These are phyloP conservation scores for Neria commutata DNA, from an alignment of 2,888 invertebrate species.

Conservation along the genomic window DNA sequence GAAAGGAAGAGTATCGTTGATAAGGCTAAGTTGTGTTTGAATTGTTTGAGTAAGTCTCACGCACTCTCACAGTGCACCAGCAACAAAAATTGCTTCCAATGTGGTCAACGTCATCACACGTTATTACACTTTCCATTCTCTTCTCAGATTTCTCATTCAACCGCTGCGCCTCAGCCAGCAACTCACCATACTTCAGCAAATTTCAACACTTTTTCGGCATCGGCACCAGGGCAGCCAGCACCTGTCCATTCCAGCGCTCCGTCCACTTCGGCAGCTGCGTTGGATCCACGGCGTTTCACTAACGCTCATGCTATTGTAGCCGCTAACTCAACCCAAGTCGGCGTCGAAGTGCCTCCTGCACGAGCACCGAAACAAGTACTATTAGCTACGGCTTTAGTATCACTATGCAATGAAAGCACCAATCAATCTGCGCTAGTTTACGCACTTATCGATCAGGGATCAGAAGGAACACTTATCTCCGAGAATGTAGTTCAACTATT, in stretches of 20 bases:
- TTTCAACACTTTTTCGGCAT: not conserved
- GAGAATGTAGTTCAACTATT: constrained; percentile 12
- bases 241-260: not conserved
- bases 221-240: not conserved
- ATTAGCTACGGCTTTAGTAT: constrained; percentile 9
- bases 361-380: not conserved
- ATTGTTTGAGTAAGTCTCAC: constrained; percentile 11
- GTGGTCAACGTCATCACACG: not conserved
- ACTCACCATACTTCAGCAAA: not conserved
- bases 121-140: not conserved
- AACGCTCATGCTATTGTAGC: not conserved
- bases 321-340: not conserved
- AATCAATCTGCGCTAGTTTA: not conserved
- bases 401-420: constrained; percentile 4
- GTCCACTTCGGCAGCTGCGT: no score
- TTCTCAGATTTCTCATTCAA: not conserved
- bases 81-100: constrained; percentile 2
- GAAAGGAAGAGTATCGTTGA: constrained; percentile 7
- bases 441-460: constrained; percentile 22
- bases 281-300: no score
- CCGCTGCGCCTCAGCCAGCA: not conserved
- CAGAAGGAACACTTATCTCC: constrained; percentile 14
- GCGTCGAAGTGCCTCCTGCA: not conserved
- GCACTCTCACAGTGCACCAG: constrained; percentile 8
- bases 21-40: constrained; percentile 7